Percentiles rank a stretch among this genome's conserved stretches.
Conservation (phyloP, 2,797 vertebrate species). For the Alauda arvensis region DNA sequence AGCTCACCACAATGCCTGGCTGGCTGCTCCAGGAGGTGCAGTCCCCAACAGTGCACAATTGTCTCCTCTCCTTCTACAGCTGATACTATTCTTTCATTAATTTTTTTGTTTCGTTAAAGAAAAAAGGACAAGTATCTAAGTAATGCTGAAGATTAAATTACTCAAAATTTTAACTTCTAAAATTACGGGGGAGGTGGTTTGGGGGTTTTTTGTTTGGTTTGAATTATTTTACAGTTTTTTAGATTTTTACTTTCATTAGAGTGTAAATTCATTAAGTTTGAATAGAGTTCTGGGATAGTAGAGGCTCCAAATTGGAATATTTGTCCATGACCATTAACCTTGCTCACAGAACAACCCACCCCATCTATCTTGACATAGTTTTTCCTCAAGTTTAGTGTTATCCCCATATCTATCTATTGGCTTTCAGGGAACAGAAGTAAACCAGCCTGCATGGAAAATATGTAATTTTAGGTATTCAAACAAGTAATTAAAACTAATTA, state of each 20-base stretch:
- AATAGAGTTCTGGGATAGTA: neutral
- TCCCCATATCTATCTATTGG: neutral
- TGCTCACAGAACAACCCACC: neutral
- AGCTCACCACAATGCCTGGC: neutral
- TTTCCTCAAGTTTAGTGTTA: neutral
- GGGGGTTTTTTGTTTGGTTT: fast-evolving
- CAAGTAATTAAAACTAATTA: constrained; percentile 14
- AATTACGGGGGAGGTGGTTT: neutral
- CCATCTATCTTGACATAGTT: neutral
- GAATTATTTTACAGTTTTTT: neutral
- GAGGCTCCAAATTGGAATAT: neutral
- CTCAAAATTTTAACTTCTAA: neutral
- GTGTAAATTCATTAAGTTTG: neutral
- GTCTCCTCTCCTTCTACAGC: neutral
- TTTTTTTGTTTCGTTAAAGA: neutral
- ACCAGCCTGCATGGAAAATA: neutral
- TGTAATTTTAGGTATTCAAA: neutral
- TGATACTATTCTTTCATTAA: neutral
- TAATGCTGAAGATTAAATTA: neutral
- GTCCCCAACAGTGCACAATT: neutral
- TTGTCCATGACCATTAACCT: neutral
- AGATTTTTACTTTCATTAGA: neutral
- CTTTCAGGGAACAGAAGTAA: neutral
- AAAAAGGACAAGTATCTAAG: neutral
- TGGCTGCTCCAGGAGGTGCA: neutral